These are phyloP conservation scores for Geotrupes spiniger DNA, from an alignment of 2,888 invertebrate species.

Conservation along the genomic window DNA sequence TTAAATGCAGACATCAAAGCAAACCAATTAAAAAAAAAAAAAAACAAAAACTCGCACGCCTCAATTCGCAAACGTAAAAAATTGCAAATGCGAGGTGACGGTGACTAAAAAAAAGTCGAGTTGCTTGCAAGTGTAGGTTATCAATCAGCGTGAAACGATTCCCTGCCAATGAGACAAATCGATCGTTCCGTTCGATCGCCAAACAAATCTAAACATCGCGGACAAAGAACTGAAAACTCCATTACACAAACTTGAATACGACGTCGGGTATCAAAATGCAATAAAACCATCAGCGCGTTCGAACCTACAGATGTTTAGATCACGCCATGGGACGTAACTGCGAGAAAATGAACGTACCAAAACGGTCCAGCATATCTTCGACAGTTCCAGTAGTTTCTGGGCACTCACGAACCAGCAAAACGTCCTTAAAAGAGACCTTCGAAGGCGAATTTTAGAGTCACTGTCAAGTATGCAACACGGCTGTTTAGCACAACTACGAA, in stretches of 20 bases:
- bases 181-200: neutral
- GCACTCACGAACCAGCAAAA: conserved; percentile 14
- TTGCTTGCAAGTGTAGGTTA: too few species aligned
- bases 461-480: conserved; percentile 41
- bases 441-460: conserved; percentile 29
- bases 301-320: conserved; percentile 37
- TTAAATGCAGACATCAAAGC: neutral
- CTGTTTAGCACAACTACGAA: conserved; percentile 38
- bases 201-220: conserved; percentile 4
- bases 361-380: conserved; percentile 29
- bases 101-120: too few species aligned
- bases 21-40: neutral
- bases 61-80: too few species aligned
- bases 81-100: too few species aligned
- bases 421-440: conserved; percentile 18
- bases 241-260: conserved; percentile 40
- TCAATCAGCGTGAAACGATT: too few species aligned
- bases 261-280: conserved; percentile 42
- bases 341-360: conserved; percentile 30
- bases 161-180: neutral
- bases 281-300: conserved; percentile 41
- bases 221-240: conserved; percentile 40
- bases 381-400: conserved; percentile 14
- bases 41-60: too few species aligned
- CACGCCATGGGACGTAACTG: conserved; percentile 9